A percentile compares a stretch with the other conserved stretches of the same genome.
These are phyloP conservation scores for Eledone cirrhosa DNA, from an alignment of 2,888 invertebrate genomes.

Conservation along the genomic window DNA sequence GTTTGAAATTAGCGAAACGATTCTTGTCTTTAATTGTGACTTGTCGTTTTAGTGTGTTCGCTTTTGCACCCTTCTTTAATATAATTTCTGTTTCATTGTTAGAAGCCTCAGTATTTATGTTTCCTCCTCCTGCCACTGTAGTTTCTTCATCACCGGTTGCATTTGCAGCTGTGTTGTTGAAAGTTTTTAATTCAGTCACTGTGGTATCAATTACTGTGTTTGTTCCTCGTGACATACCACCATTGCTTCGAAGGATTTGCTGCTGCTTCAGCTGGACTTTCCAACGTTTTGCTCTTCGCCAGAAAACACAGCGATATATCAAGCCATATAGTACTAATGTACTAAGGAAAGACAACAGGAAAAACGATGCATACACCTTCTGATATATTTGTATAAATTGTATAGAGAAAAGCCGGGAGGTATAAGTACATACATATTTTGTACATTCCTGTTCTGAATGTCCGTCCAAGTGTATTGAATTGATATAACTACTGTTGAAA, in stretches of 20 bases:
- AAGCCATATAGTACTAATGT: conserved; percentile 55
- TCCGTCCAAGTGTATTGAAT: background rate
- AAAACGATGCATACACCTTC: conserved; percentile 51
- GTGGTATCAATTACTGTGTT: background rate
- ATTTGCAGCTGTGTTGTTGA: background rate
- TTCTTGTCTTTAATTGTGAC: conserved; percentile 34
- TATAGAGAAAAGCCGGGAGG: conserved; percentile 37
- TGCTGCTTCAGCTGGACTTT: conserved; percentile 31
- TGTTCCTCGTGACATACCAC: too few species aligned
- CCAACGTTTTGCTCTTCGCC: conserved; percentile 37
- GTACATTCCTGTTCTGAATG: conserved; percentile 31
- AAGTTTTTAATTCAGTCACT: background rate
- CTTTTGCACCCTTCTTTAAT: conserved; percentile 15
- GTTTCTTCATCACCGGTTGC: background rate
- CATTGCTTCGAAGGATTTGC: conserved; percentile 35
- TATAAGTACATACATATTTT: conserved; percentile 35
- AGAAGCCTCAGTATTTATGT: background rate
- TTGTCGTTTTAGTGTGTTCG: background rate
- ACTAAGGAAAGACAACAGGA: conserved; percentile 50
- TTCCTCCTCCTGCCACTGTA: background rate
- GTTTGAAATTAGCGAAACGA: conserved; percentile 48
- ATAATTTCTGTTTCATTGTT: conserved; percentile 22
- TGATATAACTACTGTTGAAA: background rate
- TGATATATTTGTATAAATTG: conserved; percentile 43
- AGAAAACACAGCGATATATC: conserved; percentile 55